Conservation (phyloP, 1,140 invertebrate genomes). For the Lysiphlebus fabarum region DNA sequence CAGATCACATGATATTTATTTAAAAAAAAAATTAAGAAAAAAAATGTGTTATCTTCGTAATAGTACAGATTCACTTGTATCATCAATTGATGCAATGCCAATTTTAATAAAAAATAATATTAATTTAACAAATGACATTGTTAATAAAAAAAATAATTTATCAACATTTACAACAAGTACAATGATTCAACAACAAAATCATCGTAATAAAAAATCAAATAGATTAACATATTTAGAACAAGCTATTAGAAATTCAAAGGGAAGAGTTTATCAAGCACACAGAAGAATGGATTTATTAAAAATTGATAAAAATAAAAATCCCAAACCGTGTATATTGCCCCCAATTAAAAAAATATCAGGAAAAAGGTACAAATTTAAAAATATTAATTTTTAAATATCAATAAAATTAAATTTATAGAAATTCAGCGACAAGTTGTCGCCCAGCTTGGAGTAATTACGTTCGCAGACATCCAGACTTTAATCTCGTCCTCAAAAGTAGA, state of each 20-base stretch:
- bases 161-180: not conserved
- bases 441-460: conserved; percentile 45
- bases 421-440: conserved; percentile 34
- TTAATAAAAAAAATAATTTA: no score
- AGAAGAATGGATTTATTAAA: conserved; percentile 20
- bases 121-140: no score
- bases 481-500: conserved; percentile 49
- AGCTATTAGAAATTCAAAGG: conserved; percentile 16
- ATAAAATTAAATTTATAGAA: conserved; percentile 31
- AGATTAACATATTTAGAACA: conserved; percentile 22
- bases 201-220: conserved; percentile 3
- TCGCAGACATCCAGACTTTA: conserved; percentile 48
- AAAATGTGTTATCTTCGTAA: conserved; percentile 33
- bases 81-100: conserved; percentile 28
- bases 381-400: conserved; percentile 1
- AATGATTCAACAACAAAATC: not conserved
- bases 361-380: conserved; percentile 1
- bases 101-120: not conserved
- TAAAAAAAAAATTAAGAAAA: conserved; percentile 26
- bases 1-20: conserved; percentile 6
- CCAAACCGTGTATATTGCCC: no score
- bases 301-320: not conserved
- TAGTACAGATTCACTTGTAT: conserved; percentile 36
- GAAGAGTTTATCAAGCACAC: conserved; percentile 20
- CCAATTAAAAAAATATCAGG: not conserved